Base-by-base conservation (phyloP, 2,888 invertebrate genomes). In the Ceramica pisi region DNA sequence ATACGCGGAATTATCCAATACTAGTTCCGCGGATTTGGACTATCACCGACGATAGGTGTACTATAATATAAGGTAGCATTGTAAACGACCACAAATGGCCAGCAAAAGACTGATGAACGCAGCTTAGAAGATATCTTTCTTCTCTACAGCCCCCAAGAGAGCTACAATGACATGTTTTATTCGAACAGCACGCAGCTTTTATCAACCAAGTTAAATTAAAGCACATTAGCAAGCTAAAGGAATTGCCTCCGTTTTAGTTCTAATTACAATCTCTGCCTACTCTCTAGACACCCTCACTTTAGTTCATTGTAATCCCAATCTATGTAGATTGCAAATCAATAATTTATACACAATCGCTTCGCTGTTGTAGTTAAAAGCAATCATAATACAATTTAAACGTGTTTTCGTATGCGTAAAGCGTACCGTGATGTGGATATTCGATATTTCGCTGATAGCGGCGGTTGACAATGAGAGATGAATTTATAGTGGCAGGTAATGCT, bases 331-430 rank as follows among this genome's bases (percentile, higher is more conserved):
- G 84, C 82, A 87, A 91, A 90, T 91, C 89, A 89, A 91, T 91
- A 90, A 88, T 89, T 90, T 89, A 90, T 87, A 88, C 87, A 87
- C 87, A 89, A 88, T 86, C 83, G 82, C 84, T 85, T 60, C 84
- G 81, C 75, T 83, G 86, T 88, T 89, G 88, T 90, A 87, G 87
- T 90, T 86, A 89, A 90, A 88, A 87, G 89, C 90, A 84, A 84
- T 88, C 87, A 90, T 90, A 91, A 91, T 90, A 86, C 89, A 87
- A 89, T 91, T 90, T 88, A 88, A 91, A 87, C 87, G 83, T 88
- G 88, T 88, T 90, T 92, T 91, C 88, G 90, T 91, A 92, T 92
- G 91, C 91, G 88, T 87, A 84, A 87, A 89, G 88, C 91, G 91
- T 88, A 80, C 81, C 80, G 68, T 82, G 86, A 83, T 88, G 89